Percentiles rank a stretch among this genome's conserved stretches.
Evolutionary conservation across 2,113 vertebrate genomes (phyloP).

Genomic region (Pelecanus crispus): DNA sequence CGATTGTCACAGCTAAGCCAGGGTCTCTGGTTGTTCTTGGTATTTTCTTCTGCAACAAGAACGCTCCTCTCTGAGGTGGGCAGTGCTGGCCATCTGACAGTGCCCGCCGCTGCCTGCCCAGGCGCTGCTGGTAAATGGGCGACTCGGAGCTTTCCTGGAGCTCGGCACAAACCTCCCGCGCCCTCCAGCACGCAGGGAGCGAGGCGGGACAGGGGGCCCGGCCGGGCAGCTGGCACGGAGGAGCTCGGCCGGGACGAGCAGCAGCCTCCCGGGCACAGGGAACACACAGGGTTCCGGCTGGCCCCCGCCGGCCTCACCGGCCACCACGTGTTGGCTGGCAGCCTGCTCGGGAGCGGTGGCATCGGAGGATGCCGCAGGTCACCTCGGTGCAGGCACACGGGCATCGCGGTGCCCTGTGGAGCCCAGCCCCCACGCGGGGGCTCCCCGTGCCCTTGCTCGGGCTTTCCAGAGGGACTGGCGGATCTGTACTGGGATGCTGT

Average conservation of each 20-base stretch:
- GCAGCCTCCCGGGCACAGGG: background rate
- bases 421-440: fast-evolving
- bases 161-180: background rate
- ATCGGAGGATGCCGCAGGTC: background rate
- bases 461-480: background rate
- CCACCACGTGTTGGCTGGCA: background rate
- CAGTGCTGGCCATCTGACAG: background rate
- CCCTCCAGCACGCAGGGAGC: background rate
- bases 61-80: background rate
- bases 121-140: background rate
- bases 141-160: background rate
- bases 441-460: background rate
- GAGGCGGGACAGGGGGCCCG: background rate
- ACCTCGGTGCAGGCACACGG: background rate
- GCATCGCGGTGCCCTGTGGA: background rate
- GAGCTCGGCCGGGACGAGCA: fast-evolving
- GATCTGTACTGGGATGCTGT: background rate
- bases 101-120: fast-evolving
- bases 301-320: fast-evolving
- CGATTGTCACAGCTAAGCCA: background rate
- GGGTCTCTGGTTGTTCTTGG: background rate
- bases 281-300: fast-evolving
- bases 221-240: background rate
- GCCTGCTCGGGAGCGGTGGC: background rate
- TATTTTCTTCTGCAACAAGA: background rate